Evolutionary conservation across 2,797 vertebrate species (phyloP).

Genomic region (Urosaurus nigricauda): DNA sequence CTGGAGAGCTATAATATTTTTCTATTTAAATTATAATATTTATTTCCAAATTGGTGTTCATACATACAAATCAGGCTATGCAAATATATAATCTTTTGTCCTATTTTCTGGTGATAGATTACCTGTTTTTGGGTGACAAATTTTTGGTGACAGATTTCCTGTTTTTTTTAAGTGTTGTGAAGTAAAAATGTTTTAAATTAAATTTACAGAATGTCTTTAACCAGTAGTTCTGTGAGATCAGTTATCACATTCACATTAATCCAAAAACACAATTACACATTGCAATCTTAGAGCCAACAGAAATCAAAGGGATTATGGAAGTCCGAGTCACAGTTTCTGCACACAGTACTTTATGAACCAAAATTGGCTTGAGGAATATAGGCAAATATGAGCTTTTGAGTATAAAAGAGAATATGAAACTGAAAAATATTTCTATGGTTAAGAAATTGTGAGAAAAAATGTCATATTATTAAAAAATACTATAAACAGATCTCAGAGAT

Average conservation of each 20-base stretch:
- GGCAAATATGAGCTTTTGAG: conserved; percentile 10
- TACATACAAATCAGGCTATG: not conserved
- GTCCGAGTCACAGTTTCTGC: not conserved
- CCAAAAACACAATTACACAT: not conserved
- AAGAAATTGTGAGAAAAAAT: conserved; percentile 27
- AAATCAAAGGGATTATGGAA: not conserved
- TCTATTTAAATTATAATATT: not conserved
- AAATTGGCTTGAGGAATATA: not conserved
- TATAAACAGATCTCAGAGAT: conserved; percentile 27
- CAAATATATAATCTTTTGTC: not conserved
- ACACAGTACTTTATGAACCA: conserved; percentile 25
- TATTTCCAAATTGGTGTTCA: not conserved
- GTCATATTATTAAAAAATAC: conserved; percentile 30
- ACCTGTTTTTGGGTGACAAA: not conserved
- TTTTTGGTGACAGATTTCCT: not conserved
- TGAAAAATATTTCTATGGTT: conserved; percentile 16
- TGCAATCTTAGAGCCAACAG: not conserved
- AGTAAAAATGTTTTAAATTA: not conserved
- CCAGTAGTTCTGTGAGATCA: not conserved
- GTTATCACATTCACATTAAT: conserved; percentile 10
- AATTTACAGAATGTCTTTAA: conserved; percentile 3
- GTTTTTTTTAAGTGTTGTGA: not conserved
- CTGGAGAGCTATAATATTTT: not conserved
- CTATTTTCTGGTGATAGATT: not conserved
- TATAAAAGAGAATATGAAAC: not conserved